These are phyloP conservation scores for Arenaria interpres DNA, from an alignment of 2,113 vertebrate species.

Conservation along the genomic window DNA sequence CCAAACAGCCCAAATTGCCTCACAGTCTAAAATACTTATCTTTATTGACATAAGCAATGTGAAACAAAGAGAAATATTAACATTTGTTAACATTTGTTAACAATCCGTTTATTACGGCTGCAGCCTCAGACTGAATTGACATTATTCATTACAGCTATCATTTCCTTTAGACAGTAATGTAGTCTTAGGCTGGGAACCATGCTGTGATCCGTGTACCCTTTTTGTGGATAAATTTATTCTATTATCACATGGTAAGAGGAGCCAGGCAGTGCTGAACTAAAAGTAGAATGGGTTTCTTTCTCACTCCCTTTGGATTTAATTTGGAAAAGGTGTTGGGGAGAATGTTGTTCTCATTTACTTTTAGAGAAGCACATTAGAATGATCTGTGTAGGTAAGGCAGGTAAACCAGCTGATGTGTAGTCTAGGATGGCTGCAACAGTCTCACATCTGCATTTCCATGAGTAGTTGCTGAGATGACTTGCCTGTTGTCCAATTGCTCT, in stretches of 20 bases:
- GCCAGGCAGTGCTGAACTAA: neutral
- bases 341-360: neutral
- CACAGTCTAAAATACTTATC: conserved; percentile 10
- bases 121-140: neutral
- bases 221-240: neutral
- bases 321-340: neutral
- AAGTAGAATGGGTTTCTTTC: neutral
- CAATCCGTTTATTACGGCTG: conserved; percentile 45
- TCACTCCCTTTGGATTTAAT: neutral
- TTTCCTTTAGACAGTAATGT: neutral
- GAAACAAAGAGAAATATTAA: conserved; percentile 47
- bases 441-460: neutral
- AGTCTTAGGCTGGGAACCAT: neutral
- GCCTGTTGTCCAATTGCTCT: neutral
- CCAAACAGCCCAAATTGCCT: neutral
- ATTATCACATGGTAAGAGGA: neutral
- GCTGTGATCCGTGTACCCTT: neutral
- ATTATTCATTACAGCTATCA: neutral
- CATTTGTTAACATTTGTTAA: conserved; percentile 54
- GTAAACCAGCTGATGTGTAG: neutral
- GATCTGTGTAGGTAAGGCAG: neutral
- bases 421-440: neutral
- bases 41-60: conserved; percentile 20
- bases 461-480: neutral
- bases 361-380: neutral